Evolutionary conservation across 2,113 vertebrate genomes (phyloP).

Genomic region (Tragelaphus strepsiceros): DNA sequence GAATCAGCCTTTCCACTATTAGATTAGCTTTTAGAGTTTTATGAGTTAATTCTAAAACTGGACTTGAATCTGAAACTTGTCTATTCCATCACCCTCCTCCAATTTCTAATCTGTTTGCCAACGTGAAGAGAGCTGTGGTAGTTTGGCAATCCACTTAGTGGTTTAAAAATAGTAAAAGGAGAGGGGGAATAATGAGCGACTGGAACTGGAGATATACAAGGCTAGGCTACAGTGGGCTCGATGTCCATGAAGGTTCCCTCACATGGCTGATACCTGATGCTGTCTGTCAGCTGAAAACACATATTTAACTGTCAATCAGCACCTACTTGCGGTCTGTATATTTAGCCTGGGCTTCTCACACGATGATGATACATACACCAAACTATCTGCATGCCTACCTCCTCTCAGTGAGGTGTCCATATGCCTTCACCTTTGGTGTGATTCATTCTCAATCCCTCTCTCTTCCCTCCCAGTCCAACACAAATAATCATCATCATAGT

Average conservation of each 20-base stretch:
- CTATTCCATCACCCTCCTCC: not conserved
- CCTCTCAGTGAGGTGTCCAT: not conserved
- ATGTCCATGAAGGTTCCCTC: not conserved
- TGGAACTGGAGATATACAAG: not conserved
- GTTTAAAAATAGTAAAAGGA: not conserved
- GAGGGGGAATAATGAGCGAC: not conserved
- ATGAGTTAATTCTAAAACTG: not conserved
- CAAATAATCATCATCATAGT: not conserved
- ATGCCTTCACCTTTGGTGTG: not conserved
- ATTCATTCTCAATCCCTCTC: not conserved
- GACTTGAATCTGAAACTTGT: not conserved
- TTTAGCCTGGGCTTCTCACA: not conserved
- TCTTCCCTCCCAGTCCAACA: not conserved
- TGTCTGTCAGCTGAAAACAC: not conserved
- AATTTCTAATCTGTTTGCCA: not conserved
- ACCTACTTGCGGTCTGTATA: not conserved
- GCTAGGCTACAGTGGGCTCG: not conserved
- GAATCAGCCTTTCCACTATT: not conserved
- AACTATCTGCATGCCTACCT: not conserved
- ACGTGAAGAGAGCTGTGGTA: not conserved
- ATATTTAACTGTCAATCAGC: not conserved
- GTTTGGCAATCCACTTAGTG: not conserved
- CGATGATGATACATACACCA: not conserved
- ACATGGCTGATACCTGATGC: not conserved
- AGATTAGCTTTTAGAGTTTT: not conserved